Evolutionary conservation across 2,888 invertebrate species (phyloP).

Genomic region (Exephanes ischioxanthus): DNA sequence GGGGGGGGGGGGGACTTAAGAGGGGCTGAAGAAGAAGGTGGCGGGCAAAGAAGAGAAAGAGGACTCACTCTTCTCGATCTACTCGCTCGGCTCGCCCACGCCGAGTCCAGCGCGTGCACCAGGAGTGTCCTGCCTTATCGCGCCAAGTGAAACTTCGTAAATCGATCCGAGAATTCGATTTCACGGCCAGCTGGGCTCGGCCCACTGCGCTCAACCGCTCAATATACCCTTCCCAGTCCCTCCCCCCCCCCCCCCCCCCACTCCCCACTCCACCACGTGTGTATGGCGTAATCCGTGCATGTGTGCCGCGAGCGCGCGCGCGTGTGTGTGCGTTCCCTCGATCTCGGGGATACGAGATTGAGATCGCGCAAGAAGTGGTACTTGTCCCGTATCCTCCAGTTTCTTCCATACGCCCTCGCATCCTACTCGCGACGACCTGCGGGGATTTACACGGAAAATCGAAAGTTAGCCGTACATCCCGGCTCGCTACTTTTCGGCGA

Average conservation of each 20-base stretch:
- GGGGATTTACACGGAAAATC: conserved; percentile 28
- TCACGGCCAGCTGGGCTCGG: conserved; percentile 67
- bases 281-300: conserved; percentile 41
- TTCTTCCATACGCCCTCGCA: conserved; percentile 20
- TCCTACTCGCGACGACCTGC: neutral
- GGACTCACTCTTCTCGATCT: conserved; percentile 57
- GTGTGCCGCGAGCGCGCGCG: neutral
- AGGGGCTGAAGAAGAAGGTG: neutral
- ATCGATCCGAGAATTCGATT: conserved; percentile 68
- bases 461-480: neutral
- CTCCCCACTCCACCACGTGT: neutral
- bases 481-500: neutral
- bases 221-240: conserved; percentile 47
- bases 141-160: conserved; percentile 68
- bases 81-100: conserved; percentile 59
- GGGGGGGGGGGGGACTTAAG: neutral
- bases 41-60: conserved; percentile 37
- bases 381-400: conserved; percentile 35
- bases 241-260: neutral
- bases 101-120: conserved; percentile 58
- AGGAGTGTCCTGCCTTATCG: conserved; percentile 63
- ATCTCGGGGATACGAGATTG: conserved; percentile 64
- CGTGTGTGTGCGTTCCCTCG: conserved; percentile 57
- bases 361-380: conserved; percentile 60
- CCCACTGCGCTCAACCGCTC: conserved; percentile 59